These are phyloP conservation scores for Setipinna tenuifilis DNA, from an alignment of 2,797 vertebrate species.

Conservation along the genomic window DNA sequence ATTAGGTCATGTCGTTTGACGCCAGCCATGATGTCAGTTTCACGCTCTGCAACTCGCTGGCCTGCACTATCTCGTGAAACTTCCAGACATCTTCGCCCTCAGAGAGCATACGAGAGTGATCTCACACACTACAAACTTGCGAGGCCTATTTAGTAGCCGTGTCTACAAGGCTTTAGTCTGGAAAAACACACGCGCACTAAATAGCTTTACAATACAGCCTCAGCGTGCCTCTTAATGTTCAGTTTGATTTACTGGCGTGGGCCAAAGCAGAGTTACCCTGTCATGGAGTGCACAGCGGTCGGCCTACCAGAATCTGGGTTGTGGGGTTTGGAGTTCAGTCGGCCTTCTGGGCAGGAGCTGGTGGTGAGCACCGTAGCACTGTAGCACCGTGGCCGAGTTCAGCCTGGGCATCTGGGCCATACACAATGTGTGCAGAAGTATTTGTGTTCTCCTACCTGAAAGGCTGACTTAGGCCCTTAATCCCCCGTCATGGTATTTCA, in stretches of 20 bases:
- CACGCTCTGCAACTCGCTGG: background rate
- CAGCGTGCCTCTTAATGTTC: background rate
- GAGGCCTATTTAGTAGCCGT: background rate
- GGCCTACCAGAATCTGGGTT: background rate
- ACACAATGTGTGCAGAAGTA: slow-evolving; percentile 44
- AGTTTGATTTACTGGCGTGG: background rate
- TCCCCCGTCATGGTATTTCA: slow-evolving; percentile 54
- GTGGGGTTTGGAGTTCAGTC: background rate
- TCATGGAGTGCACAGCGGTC: background rate
- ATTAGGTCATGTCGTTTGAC: slow-evolving; percentile 42
- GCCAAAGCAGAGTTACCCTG: background rate
- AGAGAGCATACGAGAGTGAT: background rate
- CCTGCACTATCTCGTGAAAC: slow-evolving; percentile 23
- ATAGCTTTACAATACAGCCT: background rate
- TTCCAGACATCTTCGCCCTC: background rate
- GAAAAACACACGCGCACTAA: background rate
- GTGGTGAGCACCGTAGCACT: background rate
- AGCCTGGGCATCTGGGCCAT: slow-evolving; percentile 41
- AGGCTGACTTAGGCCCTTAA: slow-evolving; percentile 52
- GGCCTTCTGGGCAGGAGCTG: background rate
- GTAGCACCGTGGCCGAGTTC: background rate
- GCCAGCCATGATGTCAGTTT: slow-evolving; percentile 46
- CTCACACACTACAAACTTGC: background rate
- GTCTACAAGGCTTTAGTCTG: background rate
- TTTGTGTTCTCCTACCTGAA: slow-evolving; percentile 61